A percentile compares a stretch with the other conserved stretches of the same genome.
These are phyloP conservation scores for Heliconius hermathena DNA, from an alignment of 1,140 invertebrate species.

Conservation along the genomic window DNA sequence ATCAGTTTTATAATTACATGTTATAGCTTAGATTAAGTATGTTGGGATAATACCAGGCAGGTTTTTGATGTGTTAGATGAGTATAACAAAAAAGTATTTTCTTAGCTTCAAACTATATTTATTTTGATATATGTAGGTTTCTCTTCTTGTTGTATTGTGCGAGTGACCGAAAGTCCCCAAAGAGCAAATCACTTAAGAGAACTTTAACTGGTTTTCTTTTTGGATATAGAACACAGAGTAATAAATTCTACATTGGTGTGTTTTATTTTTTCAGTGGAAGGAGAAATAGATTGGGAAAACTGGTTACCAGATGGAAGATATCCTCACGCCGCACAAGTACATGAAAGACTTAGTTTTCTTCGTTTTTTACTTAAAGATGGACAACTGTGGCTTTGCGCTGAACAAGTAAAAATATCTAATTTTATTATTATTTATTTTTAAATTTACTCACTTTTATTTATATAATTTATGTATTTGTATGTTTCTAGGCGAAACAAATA, in stretches of 20 bases:
- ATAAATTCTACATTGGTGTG: neutral
- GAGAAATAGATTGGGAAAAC: constrained; percentile 89
- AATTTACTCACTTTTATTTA: neutral
- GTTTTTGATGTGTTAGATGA: no score
- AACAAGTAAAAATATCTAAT: constrained; percentile 83
- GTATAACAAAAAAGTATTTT: no score
- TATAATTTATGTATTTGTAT: neutral
- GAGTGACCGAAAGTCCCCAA: no score
- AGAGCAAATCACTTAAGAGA: no score
- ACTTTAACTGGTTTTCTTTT: no score
- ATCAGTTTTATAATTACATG: no score
- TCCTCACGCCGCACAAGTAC: constrained; percentile 95
- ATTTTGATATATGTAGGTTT: no score
- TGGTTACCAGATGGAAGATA: constrained; percentile 95
- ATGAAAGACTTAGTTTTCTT: constrained; percentile 96
- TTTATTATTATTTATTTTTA: neutral
- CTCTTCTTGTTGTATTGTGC: no score
- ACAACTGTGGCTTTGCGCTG: constrained; percentile 96
- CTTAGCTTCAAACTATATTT: no score
- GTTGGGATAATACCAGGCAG: no score
- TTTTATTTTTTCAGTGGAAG: constrained; percentile 77
- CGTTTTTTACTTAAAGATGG: constrained; percentile 96
- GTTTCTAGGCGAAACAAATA: constrained; percentile 92
- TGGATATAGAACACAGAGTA: no score
- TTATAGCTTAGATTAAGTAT: no score